Base-by-base conservation (phyloP, 2,797 vertebrate genomes). In the Takifugu rubripes region DNA sequence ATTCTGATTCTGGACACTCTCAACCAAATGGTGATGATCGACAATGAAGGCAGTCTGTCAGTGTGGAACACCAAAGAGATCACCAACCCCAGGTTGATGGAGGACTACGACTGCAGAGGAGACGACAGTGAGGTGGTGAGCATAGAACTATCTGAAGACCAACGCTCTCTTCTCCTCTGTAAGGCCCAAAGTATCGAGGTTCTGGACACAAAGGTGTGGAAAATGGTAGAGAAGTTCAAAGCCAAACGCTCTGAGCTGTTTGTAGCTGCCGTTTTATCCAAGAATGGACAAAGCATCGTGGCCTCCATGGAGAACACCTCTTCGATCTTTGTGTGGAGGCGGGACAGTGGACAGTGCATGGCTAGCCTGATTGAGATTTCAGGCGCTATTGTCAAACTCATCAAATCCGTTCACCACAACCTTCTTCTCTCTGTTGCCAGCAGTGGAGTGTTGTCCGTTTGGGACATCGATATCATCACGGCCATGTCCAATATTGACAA, bases 401-500 rank as follows among this genome's bases (percentile, higher is more conserved):
- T 99, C 59, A 99, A 97, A 88, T 98, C 97, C 42, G 93, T 88
- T 68, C 96, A 98, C 83, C 97, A 99, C 79, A 98, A 99, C 72
- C 88, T 97, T 87, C 92, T 99, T 48, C 91, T 99, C 25, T 98
- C 97, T 42, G 91, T 99, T 68, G 96, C 97, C 36, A 96, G 95
- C 85, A 98, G 94, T 70, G 97, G 97, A 53, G 94, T 99, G 61
- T 92, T 99, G 75, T 99, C 97, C n/a, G 90, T 98, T 5, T 99
- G 97, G 97, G 97, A 99, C 81, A 95, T 98, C 78, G 97, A 99
- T 65, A 98, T 99, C 57, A 98, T 99, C 87, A 98, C 95, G n/a
- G 97, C 97, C 53, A 98, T 99, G 96, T 99, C 97, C 59, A 99
- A 99, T 74, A 98, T 99, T 49, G 97, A 99, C 85, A 99, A 99